Evolutionary conservation across 1,140 invertebrate species (phyloP), one percentile per base, ranked within the genome.

Genomic region (Pachyrhynchus sulphureomaculatus): DNA sequence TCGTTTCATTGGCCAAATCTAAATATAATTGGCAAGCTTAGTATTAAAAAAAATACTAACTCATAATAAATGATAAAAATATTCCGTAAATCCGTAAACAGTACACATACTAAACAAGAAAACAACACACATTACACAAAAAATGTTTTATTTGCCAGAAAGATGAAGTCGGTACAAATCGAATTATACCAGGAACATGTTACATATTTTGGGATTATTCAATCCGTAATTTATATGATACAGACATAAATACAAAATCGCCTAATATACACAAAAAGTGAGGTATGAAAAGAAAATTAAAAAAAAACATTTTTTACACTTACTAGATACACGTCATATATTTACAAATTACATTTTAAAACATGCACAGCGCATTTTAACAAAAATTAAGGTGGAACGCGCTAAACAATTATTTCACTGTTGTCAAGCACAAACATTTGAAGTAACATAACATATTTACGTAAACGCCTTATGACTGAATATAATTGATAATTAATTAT

Each of bases 171-270:
- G 39, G 18, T 37, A 26, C 24, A 26, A 26, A 26, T 26, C 3
- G 8, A 37, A 17, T n/a, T 18, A 42, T 18, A 42, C 39, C 18
- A 42, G 39, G 39, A 42, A 42, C 34, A 37, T 37, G 3, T 37
- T 17, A 42, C 18, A 17, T 42, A 10, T 18, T 42, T 18, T 42
- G 39, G 39, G 18, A 42, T 17, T 21, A 15, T 15, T 42, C 18
- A 42, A 42, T 42, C 4, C 24, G 3, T n/a, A n/a, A n/a, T n/a
- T 34, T 41, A 41, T 5, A 29, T 18, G 17, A 29, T 54, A 36
- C 24, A 13, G 37, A 54, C 37, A 29, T 24, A 47, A 20, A 57
- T 57, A 55, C 37, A 57, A 57, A 57, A 57, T 42, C 29, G 53
- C 39, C 21, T 36, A 57, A 47, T 57, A 23, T 47, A 57, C 15